Evolutionary conservation across 2,888 invertebrate species (phyloP).

Genomic region (Archips xylosteana): DNA sequence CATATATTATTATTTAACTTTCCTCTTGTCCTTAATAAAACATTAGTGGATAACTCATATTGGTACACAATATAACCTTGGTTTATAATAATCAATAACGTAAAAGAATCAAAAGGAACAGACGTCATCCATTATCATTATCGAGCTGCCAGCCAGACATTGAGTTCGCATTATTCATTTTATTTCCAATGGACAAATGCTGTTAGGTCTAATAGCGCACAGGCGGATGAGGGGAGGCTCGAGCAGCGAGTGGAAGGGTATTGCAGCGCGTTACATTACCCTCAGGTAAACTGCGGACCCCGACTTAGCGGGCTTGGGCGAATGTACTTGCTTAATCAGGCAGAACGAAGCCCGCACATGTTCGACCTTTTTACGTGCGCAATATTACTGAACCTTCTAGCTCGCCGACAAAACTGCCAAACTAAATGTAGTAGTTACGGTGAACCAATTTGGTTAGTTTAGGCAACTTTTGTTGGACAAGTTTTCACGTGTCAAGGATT

Average conservation of each 20-base stretch:
- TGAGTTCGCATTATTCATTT: slow-evolving; percentile 41
- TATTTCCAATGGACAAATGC: slow-evolving; percentile 42
- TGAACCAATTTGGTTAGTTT: slow-evolving; percentile 22
- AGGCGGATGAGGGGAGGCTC: slow-evolving; percentile 21
- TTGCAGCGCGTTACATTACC: slow-evolving; percentile 37
- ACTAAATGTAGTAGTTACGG: slow-evolving; percentile 29
- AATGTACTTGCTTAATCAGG: slow-evolving; percentile 35
- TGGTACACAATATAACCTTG: slow-evolving; percentile 5
- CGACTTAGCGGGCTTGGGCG: slow-evolving; percentile 24
- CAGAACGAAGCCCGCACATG: slow-evolving; percentile 33
- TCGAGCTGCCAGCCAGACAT: slow-evolving; percentile 35
- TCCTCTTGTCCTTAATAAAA: too few relatives aligned
- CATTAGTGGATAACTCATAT: too few relatives aligned
- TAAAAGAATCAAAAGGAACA: slow-evolving; percentile 19
- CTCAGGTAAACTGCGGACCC: slow-evolving; percentile 31
- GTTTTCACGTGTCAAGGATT: slow-evolving; percentile 15
- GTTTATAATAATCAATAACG: slow-evolving; percentile 26
- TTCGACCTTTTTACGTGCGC: slow-evolving; percentile 38
- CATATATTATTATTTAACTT: too few relatives aligned
- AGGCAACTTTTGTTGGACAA: slow-evolving; percentile 10
- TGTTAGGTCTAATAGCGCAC: slow-evolving; percentile 40
- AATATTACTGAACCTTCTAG: slow-evolving; percentile 22
- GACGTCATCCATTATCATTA: slow-evolving; percentile 41
- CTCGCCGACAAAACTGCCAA: slow-evolving; percentile 24
- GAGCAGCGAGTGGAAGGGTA: slow-evolving; percentile 13